Percentiles rank a stretch among this genome's conserved stretches.
These are phyloP conservation scores for Botia kubotai DNA, from an alignment of 2,797 vertebrate genomes.

Conservation along the genomic window DNA sequence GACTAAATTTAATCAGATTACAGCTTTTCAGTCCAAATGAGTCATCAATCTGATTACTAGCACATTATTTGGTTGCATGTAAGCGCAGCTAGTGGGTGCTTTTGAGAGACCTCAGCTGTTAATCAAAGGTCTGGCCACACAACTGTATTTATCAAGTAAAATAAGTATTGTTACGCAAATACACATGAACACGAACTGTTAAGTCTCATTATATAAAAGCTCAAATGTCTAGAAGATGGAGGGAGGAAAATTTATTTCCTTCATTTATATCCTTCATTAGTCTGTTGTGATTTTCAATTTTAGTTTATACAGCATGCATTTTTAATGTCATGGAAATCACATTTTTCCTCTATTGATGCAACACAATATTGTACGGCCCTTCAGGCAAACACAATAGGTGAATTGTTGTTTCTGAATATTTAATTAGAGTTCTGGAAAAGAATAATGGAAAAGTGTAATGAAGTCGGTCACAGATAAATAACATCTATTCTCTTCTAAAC, in stretches of 20 bases:
- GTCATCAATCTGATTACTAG: too few relatives aligned
- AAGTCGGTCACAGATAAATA: slow-evolving; percentile 24
- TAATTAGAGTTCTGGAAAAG: slow-evolving; percentile 4
- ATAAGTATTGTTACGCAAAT: too few relatives aligned
- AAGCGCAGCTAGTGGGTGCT: too few relatives aligned
- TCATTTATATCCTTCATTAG: not conserved
- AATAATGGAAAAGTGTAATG: not conserved
- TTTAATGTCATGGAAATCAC: slow-evolving; percentile 12
- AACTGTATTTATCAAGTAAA: too few relatives aligned
- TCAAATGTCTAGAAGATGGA: not conserved
- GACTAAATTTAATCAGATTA: too few relatives aligned
- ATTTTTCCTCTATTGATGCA: not conserved
- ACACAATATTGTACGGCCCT: not conserved
- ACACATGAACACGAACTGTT: too few relatives aligned
- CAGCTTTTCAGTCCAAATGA: too few relatives aligned
- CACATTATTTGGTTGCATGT: too few relatives aligned
- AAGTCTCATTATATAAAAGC: not conserved
- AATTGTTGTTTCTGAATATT: slow-evolving; percentile 19
- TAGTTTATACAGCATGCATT: slow-evolving; percentile 13
- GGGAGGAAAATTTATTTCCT: too few relatives aligned
- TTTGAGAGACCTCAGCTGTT: too few relatives aligned
- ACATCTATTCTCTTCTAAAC: slow-evolving; percentile 8
- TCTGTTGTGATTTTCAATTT: slow-evolving; percentile 7
- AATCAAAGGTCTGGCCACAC: too few relatives aligned
- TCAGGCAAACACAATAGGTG: not conserved